Evolutionary conservation across 2,888 invertebrate genomes (phyloP).

Genomic region (Leucozona laternaria): DNA sequence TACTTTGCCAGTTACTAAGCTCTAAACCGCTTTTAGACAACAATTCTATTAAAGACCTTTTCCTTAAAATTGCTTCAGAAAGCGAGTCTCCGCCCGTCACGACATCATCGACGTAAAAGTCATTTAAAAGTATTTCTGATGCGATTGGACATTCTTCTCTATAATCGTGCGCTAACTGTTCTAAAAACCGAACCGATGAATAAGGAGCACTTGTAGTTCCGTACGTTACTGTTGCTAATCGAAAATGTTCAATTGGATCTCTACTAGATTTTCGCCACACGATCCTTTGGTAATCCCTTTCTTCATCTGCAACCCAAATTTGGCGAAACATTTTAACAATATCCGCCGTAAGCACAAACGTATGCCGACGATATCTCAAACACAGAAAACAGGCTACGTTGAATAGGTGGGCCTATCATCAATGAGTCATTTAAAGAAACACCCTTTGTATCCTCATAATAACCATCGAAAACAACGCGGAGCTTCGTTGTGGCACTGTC

Average conservation of each 20-base stretch:
- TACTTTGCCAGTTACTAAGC: too few species aligned
- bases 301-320: conserved; percentile 28
- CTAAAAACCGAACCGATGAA: too few species aligned
- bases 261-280: conserved; percentile 3
- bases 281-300: conserved; percentile 20
- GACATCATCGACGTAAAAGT: too few species aligned
- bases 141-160: too few species aligned
- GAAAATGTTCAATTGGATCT: conserved; percentile 27
- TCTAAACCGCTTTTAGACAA: too few species aligned
- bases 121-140: too few species aligned
- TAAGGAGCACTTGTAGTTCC: too few species aligned
- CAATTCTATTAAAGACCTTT: too few species aligned
- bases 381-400: conserved; percentile 26
- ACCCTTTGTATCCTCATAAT: not conserved
- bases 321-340: conserved; percentile 34
- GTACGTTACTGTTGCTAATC: not conserved
- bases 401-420: conserved; percentile 30
- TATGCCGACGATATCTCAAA: conserved; percentile 14
- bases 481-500: conserved; percentile 18
- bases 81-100: too few species aligned
- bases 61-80: too few species aligned
- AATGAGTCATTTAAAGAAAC: not conserved
- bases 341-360: conserved; percentile 18
- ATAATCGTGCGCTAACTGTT: too few species aligned
- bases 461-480: conserved; percentile 24